Evolutionary conservation across 1,140 invertebrate genomes (phyloP), one percentile per base, ranked within the genome.

Genomic region (Proales similis): DNA sequence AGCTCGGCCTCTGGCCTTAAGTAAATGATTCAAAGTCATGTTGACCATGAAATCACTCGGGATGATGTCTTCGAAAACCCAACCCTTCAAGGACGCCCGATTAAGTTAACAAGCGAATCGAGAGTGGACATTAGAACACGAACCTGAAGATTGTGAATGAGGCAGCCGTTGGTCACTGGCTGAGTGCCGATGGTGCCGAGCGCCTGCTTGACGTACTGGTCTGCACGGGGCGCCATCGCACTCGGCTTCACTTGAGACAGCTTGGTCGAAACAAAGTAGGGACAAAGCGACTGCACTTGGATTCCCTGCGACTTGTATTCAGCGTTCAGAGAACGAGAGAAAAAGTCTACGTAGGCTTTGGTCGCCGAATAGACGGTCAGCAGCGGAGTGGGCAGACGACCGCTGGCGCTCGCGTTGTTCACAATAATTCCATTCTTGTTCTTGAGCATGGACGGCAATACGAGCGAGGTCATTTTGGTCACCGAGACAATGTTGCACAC

Each of bases 251-350:
- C 86, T 69, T 86, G 86, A 17, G 86, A 86, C 88, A 95, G 88
- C 67, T 92, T 93, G 0, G 90, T 90, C 3, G 87, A 86, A 0
- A 96, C 90, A 67, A 86, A 88, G 19, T 86, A 88, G 0, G 90
- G 90, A 42, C 26, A 38, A 6, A 42, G 24, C 7, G 30, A 48
- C 26, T 64, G 27, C 22, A 30, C 26, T 14, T 46, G 14, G 26
- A 49, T 20, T 63, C n/a, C 29, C 48, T 36, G 33, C 26, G 27
- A 48, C 12, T 47, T 49, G n/a, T 20, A 64, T 24, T 42, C 33
- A 26, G 11, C 9, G 9, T 29, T 19, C 7, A 51, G 39, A 5
- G 62, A 45, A 20, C 60, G 27, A 7, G 43, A 64, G 27, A 64
- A 64, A 60, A 38, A 43, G 38, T 64, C 48, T 14, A 66, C 11